These are phyloP conservation scores for Emydocephalus ijimae DNA, from an alignment of 2,113 vertebrate species.

Conservation along the genomic window DNA sequence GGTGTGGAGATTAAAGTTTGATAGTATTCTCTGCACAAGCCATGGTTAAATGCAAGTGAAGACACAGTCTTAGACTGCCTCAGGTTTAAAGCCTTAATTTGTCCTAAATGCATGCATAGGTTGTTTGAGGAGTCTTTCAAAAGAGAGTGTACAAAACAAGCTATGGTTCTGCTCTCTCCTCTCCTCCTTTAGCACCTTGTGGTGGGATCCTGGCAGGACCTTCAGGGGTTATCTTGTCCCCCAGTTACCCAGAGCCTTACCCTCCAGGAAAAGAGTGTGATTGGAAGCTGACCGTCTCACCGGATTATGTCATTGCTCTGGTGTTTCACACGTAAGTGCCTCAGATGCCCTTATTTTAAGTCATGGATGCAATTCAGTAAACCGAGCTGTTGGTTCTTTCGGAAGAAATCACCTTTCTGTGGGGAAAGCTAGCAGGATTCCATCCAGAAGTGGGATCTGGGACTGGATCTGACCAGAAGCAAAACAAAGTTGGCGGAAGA, in stretches of 20 bases:
- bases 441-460: not conserved
- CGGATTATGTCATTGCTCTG: constrained; percentile 92
- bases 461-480: not conserved
- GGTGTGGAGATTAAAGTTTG: not conserved
- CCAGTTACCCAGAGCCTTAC: constrained; percentile 92
- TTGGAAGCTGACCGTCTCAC: constrained; percentile 88
- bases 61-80: too few species aligned
- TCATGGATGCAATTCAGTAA: not conserved
- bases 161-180: not conserved
- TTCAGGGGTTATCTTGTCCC: constrained; percentile 89
- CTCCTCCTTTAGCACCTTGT: constrained; percentile 81
- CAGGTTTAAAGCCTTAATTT: fast-evolving
- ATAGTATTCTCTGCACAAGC: not conserved
- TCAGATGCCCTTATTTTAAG: fast-evolving
- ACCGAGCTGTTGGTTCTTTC: fast-evolving
- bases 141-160: not conserved
- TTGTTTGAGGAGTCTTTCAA: not conserved
- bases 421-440: not conserved
- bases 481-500: not conserved
- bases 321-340: constrained; percentile 85
- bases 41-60: too few species aligned
- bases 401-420: not conserved
- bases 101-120: not conserved
- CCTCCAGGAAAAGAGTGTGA: constrained; percentile 94
- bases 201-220: constrained; percentile 90